Percentiles rank a stretch among this genome's conserved stretches.
Conservation (phyloP, 2,797 vertebrate genomes). For the Esox masquinongy region DNA sequence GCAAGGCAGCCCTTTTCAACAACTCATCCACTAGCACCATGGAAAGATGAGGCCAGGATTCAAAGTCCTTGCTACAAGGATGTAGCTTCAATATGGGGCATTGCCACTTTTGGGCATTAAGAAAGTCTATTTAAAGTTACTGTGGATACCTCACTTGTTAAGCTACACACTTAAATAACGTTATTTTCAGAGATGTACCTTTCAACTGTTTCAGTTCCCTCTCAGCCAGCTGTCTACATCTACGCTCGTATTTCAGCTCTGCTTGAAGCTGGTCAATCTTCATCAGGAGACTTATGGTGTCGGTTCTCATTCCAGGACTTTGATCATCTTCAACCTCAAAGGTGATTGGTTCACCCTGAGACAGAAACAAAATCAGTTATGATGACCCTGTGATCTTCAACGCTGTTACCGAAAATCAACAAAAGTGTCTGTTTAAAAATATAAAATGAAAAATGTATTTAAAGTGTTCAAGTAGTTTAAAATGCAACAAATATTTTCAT, state of each 20-base stretch:
- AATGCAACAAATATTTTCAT: too few species aligned
- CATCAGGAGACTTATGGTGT: conserved; percentile 4
- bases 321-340: background rate
- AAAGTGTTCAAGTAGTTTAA: too few species aligned
- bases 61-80: too few species aligned
- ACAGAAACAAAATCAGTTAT: background rate
- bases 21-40: too few species aligned
- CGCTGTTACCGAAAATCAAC: too few species aligned
- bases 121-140: background rate
- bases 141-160: background rate
- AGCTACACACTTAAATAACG: background rate
- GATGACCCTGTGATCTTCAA: too few species aligned
- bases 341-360: conserved; percentile 3
- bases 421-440: too few species aligned
- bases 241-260: background rate
- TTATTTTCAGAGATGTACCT: background rate
- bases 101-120: background rate
- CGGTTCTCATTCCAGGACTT: background rate
- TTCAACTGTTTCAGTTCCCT: conserved; percentile 4
- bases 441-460: too few species aligned
- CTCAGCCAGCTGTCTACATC: background rate
- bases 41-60: too few species aligned
- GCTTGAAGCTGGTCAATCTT: background rate
- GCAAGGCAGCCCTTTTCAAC: too few species aligned
- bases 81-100: too few species aligned